Evolutionary conservation across 2,113 vertebrate species (phyloP), one percentile per base, ranked within the genome.

Genomic region (Caranx ignobilis): DNA sequence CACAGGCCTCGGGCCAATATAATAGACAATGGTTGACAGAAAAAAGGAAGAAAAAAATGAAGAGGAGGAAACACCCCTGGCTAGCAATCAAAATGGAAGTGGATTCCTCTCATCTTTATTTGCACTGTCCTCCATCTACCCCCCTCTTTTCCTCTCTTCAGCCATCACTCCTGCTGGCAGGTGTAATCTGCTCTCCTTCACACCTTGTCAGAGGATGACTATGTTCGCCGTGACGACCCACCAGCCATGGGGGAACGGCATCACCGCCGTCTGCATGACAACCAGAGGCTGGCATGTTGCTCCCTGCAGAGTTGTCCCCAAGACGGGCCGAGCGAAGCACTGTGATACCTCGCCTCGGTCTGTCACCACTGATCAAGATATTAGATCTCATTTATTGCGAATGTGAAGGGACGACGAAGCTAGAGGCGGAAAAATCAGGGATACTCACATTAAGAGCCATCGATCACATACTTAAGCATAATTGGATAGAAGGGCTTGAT

Each of bases 101-200:
- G 75, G 66, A 76, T 86, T 86, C 83, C 65, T 84, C 78, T 86
- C 81, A 73, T 86, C 63, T 89, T 69, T 81, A 65, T 86, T 76
- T 83, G 61, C 83, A 75, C 73, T 65, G 63, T 77, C 75, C 75
- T 79, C 75, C 61, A 77, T 75, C 86, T 75, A 59, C 55, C 41
- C 71, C 71, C 71, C 71, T 70, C 79, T 75, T 66, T 78, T 69
- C 71, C 60, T 66, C 81, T 85, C 81, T 79, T 66, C 50, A 72
- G 72, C 83, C 48, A 75, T 82, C 82, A 79, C 87, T 86, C 81
- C 87, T 72, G 89, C 88, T 88, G 90, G 87, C 92, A 91, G 92
- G 84, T 91, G 89, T 91, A 93, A 94, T 92, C 91, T 92, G 92
- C 87, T 89, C 75, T 77, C 84, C 88, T 91, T 93, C 91, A 87